A percentile compares a stretch with the other conserved stretches of the same genome.
Evolutionary conservation across 1,140 invertebrate species (phyloP).

Genomic region (Caerostris darwini): DNA sequence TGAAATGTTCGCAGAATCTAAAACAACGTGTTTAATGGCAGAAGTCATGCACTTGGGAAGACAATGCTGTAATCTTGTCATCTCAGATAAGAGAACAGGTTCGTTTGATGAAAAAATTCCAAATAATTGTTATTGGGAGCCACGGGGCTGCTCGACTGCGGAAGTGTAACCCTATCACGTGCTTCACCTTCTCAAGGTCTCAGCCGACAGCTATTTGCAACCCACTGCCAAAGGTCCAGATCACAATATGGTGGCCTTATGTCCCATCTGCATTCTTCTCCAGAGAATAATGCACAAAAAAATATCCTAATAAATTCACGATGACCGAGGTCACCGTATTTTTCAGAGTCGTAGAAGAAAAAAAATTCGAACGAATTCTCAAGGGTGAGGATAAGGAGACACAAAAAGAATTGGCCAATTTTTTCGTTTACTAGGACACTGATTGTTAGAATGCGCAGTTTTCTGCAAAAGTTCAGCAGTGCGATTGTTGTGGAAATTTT

Average conservation of each 20-base stretch:
- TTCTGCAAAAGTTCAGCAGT: neutral
- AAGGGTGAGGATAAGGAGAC: neutral
- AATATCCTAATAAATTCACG: neutral
- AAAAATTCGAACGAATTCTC: neutral
- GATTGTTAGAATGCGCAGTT: neutral
- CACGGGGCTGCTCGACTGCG: neutral
- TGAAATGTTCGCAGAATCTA: neutral
- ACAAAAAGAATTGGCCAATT: neutral
- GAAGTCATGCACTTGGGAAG: neutral
- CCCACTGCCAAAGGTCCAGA: slow-evolving; percentile 29
- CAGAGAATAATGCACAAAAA: neutral
- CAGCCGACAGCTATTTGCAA: neutral
- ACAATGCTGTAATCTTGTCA: neutral
- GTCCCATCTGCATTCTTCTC: neutral
- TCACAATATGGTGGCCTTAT: neutral
- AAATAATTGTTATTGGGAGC: neutral
- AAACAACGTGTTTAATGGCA: neutral
- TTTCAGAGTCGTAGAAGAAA: neutral
- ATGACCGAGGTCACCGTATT: neutral
- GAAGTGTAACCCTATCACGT: slow-evolving; percentile 35
- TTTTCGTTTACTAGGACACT: neutral
- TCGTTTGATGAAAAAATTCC: neutral
- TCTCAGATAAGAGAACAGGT: neutral
- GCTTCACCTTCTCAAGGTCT: slow-evolving; percentile 34
- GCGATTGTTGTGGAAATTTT: neutral